Base-by-base conservation (phyloP, 2,113 vertebrate species). In the Sakesphorus luctuosus region DNA sequence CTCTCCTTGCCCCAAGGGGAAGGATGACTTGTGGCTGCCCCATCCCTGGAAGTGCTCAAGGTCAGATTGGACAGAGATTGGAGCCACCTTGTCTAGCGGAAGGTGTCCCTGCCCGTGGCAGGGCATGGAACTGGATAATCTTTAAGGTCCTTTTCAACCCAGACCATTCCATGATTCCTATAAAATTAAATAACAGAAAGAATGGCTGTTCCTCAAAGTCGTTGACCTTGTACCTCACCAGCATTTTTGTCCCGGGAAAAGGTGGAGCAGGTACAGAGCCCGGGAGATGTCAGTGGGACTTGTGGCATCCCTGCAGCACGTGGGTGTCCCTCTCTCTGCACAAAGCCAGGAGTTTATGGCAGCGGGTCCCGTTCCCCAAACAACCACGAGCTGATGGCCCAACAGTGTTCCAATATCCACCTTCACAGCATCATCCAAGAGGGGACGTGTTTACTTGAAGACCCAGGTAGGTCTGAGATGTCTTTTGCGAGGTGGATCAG, bases 401-500 rank as follows among this genome's bases (percentile, higher is more conserved):
- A 3, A 11, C 4, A 19, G 26, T 18, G 2, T 10, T n/a, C 19
- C 67, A 40, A 12, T 4, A 12, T 4, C 1, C 36, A 12, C 3
- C 18, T 12, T 13, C 19, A 25, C 61, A 33, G 13, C 26, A 26
- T 11, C 2, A 3, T 9, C 47, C 36, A 5, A 43, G 31, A 28
- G 20, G 9, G 3, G 28, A 16, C 5, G 43, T 2, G 40, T 1
- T 65, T 40, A 0, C 53, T 5, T 1, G 0, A 26, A 18, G 28
- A 44, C 1, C 1, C 40, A 23, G 5, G 12, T 44, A 5, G n/a
- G 7, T 6, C n/a, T 1, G 88, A 14, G 38, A 61, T 46, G 92
- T 44, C 44, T 80, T 96, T 84, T 77, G 53, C 56, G 44, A 90
- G 83, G 78, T 17, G 88, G 88, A 91, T 78, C 96, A 94, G 94